Conservation (phyloP, 2,888 invertebrate species). For the Drosophila vallismaia region DNA sequence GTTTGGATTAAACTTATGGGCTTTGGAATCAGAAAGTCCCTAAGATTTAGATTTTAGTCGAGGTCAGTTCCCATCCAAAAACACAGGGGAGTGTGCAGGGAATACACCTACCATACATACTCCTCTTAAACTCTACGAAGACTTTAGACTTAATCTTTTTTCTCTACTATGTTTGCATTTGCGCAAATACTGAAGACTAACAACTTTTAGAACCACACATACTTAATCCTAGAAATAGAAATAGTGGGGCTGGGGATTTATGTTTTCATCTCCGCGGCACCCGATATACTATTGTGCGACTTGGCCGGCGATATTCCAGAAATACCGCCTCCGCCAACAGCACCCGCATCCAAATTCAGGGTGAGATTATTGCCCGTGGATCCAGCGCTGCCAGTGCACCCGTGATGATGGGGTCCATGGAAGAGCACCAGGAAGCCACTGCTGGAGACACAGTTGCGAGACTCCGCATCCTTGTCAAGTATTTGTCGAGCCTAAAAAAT, state of each 20-base stretch:
- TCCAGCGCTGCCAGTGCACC: slow-evolving; percentile 53
- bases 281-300: slow-evolving; percentile 76
- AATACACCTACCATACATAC: not conserved
- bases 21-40: slow-evolving; percentile 17
- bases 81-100: slow-evolving; percentile 4
- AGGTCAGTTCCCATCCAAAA: slow-evolving; percentile 43
- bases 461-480: slow-evolving; percentile 83
- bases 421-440: slow-evolving; percentile 83
- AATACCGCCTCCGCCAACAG: slow-evolving; percentile 45
- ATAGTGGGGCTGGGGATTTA: slow-evolving; percentile 38
- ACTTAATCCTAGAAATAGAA: slow-evolving; percentile 21
- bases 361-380: slow-evolving; percentile 72
- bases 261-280: slow-evolving; percentile 65
- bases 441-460: slow-evolving; percentile 81
- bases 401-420: slow-evolving; percentile 69
- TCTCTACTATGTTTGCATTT: slow-evolving; percentile 38
- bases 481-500: slow-evolving; percentile 81
- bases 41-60: slow-evolving; percentile 44
- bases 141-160: slow-evolving; percentile 39
- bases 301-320: slow-evolving; percentile 77
- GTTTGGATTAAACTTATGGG: slow-evolving; percentile 42
- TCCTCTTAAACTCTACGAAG: slow-evolving; percentile 59
- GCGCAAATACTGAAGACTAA: slow-evolving; percentile 65
- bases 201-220: slow-evolving; percentile 29
- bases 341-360: slow-evolving; percentile 64